Evolutionary conservation across 2,888 invertebrate genomes (phyloP).

Genomic region (Tuta absoluta): DNA sequence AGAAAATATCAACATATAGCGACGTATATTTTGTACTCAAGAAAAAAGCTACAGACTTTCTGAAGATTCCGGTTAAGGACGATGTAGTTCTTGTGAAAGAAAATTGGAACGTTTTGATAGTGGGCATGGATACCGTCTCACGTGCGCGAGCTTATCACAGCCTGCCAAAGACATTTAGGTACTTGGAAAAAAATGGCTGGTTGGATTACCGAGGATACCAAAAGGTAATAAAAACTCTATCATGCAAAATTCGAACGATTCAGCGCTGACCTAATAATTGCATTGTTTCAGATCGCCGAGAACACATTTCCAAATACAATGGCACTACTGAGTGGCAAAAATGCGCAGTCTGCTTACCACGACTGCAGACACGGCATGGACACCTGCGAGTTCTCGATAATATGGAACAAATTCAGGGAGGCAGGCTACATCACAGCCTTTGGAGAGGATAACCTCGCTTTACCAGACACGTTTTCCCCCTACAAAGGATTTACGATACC

Average conservation of each 20-base stretch:
- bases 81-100: slow-evolving; percentile 10
- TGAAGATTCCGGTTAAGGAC: background rate
- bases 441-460: slow-evolving; percentile 85
- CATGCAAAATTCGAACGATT: background rate
- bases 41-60: slow-evolving; percentile 35
- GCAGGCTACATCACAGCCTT: slow-evolving; percentile 88
- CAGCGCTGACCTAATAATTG: background rate
- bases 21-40: slow-evolving; percentile 54
- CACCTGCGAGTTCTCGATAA: slow-evolving; percentile 85
- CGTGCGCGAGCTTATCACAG: slow-evolving; percentile 30
- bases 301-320: slow-evolving; percentile 95
- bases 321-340: slow-evolving; percentile 87
- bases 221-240: slow-evolving; percentile 33
- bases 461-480: slow-evolving; percentile 84
- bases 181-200: slow-evolving; percentile 31
- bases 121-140: slow-evolving; percentile 36
- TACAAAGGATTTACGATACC: slow-evolving; percentile 83
- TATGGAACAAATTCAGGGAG: slow-evolving; percentile 88
- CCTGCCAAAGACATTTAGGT: slow-evolving; percentile 31
- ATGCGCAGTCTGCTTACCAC: slow-evolving; percentile 71
- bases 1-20: slow-evolving; percentile 42
- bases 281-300: slow-evolving; percentile 83
- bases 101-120: slow-evolving; percentile 34
- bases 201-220: slow-evolving; percentile 36
- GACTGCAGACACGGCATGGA: slow-evolving; percentile 70